Conservation (phyloP, 2,888 invertebrate species). For the Micropterix aruncella region DNA sequence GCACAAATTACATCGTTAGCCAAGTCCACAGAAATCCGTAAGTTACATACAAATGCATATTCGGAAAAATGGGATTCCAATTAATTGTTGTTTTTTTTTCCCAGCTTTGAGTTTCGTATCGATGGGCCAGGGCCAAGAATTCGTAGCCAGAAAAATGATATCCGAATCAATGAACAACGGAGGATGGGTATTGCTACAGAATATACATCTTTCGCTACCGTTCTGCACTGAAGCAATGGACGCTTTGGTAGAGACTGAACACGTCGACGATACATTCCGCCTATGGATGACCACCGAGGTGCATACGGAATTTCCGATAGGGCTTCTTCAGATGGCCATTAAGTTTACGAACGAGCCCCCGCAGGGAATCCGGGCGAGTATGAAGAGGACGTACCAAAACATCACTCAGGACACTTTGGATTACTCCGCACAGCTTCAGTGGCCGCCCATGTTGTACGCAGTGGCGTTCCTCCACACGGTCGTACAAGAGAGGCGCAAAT, state of each 20-base stretch:
- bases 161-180: slow-evolving; percentile 66
- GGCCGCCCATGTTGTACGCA: slow-evolving; percentile 87
- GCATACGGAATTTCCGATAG: slow-evolving; percentile 88
- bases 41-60: slow-evolving; percentile 24
- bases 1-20: slow-evolving; percentile 79
- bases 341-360: slow-evolving; percentile 98
- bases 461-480: slow-evolving; percentile 93
- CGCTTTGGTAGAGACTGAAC: slow-evolving; percentile 71
- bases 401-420: slow-evolving; percentile 87
- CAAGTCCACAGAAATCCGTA: slow-evolving; percentile 74
- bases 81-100: slow-evolving; percentile 11
- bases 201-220: slow-evolving; percentile 88
- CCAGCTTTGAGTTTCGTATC: slow-evolving; percentile 73
- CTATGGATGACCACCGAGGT: slow-evolving; percentile 94
- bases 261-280: slow-evolving; percentile 69
- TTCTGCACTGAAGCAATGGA: slow-evolving; percentile 91
- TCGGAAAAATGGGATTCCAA: slow-evolving; percentile 3
- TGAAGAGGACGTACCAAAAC: slow-evolving; percentile 84
- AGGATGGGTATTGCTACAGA: slow-evolving; percentile 90
- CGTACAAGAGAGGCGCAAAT: slow-evolving; percentile 89
- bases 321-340: slow-evolving; percentile 75
- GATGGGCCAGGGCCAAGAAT: slow-evolving; percentile 95
- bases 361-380: slow-evolving; percentile 85
- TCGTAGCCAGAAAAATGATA: slow-evolving; percentile 71
- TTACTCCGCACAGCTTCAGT: slow-evolving; percentile 80